Base-by-base conservation (phyloP, 2,888 invertebrate genomes). In the Cryptocephalus moraei region DNA sequence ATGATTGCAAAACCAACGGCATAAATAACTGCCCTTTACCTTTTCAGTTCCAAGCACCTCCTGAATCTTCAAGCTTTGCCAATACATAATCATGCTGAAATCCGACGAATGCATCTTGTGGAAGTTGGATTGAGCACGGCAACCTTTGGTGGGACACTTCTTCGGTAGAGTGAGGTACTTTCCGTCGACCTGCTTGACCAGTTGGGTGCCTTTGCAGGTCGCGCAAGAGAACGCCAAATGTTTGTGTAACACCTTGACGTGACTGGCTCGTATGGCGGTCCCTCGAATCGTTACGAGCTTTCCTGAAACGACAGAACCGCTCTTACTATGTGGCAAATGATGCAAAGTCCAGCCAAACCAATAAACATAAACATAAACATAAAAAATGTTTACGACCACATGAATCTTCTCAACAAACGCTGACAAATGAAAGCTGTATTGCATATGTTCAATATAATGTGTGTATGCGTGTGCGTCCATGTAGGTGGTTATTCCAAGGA, bases 11-110 rank as follows among this genome's bases (percentile, higher is more conserved):
- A n/a, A n/a, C n/a, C n/a, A n/a, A n/a, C n/a, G n/a, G 4, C 32
- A 43, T 39, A 46, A 43, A 13, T 41, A 44, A 49, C 43, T 34
- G 2, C 39, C 46, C 22, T 2, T 51, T 54, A 82, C 82, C 73
- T 82, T 79, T 53, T 82, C 81, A 60, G 84, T 82, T 32, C 73
- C 74, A 49, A 78, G 71, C 55, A 85, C 79, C 68, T 94, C 93
- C 67, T 91, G 90, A 49, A 94, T 72, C 61, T 86, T 83, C 44
- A 93, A 78, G 11, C 79, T 80, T 73, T 94, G 93, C 73, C 82
- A 84, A 58, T 84, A 82, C 32, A 83, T 77, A 8, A 89, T 86
- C 57, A 77, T 80, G 2, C 90, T 88, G 57, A 80, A 78, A 1
- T 78, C 75, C 1, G 88, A 88, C 40, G 78, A 76, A 49, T 80